These are phyloP conservation scores for Eurytoma adleriae DNA, from an alignment of 2,888 invertebrate species.

Conservation along the genomic window DNA sequence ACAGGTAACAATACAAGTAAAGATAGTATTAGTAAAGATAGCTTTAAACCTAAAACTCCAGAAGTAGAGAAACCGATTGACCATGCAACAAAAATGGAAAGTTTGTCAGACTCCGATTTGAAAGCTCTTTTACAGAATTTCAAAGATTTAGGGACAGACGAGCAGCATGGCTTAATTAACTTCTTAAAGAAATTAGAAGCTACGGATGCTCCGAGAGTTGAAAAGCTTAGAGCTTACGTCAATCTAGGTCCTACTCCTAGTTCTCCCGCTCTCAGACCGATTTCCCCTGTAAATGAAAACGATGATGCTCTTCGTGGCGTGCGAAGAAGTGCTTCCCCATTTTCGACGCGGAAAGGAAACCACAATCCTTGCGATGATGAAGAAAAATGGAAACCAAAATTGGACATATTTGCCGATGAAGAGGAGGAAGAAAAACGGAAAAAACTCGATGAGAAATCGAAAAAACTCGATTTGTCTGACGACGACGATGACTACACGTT, in stretches of 20 bases:
- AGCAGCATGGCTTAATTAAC: constrained; percentile 89
- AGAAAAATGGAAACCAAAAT: constrained; percentile 72
- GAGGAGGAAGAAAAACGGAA: constrained; percentile 66
- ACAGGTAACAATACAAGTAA: constrained; percentile 55
- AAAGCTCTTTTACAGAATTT: constrained; percentile 89
- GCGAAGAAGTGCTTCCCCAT: constrained; percentile 76
- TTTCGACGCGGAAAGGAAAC: constrained; percentile 76
- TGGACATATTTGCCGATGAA: constrained; percentile 74
- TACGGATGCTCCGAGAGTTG: constrained; percentile 86
- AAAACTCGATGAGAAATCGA: constrained; percentile 67
- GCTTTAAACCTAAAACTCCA: constrained; percentile 37
- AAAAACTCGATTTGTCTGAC: constrained; percentile 80
- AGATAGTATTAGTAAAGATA: constrained; percentile 32
- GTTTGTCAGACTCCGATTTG: constrained; percentile 87
- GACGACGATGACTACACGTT: constrained; percentile 90
- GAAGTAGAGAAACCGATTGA: constrained; percentile 62
- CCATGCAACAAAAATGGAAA: constrained; percentile 81
- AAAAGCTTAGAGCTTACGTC: constrained; percentile 86
- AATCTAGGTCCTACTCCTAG: constrained; percentile 77
- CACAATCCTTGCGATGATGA: constrained; percentile 75
- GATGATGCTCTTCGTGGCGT: constrained; percentile 46
- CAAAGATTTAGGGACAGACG: constrained; percentile 87
- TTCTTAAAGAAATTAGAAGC: constrained; percentile 89
- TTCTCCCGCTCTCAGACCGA: constrained; percentile 42
- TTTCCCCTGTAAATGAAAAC: constrained; percentile 35